A percentile compares a stretch with the other conserved stretches of the same genome.
Evolutionary conservation across 2,113 vertebrate species (phyloP).

Genomic region (Oostethus manadensis): DNA sequence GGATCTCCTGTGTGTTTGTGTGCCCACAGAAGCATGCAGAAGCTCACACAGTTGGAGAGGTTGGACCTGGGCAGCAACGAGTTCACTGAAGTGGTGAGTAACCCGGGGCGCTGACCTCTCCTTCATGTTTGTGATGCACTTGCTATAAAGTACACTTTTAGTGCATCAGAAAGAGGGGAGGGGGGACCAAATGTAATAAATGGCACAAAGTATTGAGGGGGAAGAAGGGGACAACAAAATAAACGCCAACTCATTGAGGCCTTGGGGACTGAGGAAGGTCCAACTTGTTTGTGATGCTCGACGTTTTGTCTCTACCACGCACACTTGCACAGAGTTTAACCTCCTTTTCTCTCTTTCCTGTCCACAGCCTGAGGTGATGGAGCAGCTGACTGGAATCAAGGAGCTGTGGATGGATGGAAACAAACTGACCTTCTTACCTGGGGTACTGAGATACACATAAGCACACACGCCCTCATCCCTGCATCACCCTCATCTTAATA

Average conservation of each 20-base stretch:
- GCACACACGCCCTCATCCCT: not conserved
- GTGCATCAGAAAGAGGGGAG: no score
- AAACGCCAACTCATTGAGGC: no score
- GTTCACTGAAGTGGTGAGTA: conserved; percentile 87
- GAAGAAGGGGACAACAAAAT: no score
- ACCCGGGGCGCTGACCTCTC: not conserved
- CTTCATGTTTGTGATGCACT: not conserved
- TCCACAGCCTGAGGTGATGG: conserved; percentile 93
- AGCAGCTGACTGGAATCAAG: conserved; percentile 90
- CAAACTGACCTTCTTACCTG: conserved; percentile 90
- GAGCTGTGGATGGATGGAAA: conserved; percentile 99
- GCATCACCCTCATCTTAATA: not conserved
- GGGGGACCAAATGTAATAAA: no score
- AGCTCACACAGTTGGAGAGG: conserved; percentile 92
- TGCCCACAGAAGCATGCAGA: conserved; percentile 90
- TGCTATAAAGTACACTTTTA: no score
- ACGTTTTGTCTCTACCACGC: not conserved
- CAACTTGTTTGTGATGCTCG: not conserved
- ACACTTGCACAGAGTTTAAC: conserved; percentile 6
- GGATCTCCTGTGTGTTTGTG: not conserved
- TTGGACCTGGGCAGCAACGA: conserved; percentile 98
- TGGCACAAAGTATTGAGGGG: no score
- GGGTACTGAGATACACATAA: conserved; percentile 68
- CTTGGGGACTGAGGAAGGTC: no score
- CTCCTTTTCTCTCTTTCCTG: conserved; percentile 19